Conservation (phyloP, 2,888 invertebrate genomes). For the Dinocampus coccinellae region DNA sequence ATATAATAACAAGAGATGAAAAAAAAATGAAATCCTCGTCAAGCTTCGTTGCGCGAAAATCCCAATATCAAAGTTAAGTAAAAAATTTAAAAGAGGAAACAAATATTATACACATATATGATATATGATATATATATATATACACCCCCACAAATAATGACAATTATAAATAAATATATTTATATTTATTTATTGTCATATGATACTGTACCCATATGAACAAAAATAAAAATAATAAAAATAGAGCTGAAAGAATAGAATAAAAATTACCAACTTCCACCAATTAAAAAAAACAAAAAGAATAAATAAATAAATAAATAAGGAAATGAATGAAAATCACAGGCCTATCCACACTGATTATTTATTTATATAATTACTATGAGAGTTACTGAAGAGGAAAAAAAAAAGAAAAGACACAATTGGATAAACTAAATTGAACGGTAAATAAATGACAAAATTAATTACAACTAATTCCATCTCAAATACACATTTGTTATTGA, state of each 20-base stretch:
- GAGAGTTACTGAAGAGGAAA: constrained; percentile 33
- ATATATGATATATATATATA: constrained; percentile 23
- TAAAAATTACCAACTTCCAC: constrained; percentile 41
- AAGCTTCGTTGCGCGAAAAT: constrained; percentile 26
- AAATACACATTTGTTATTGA: not conserved
- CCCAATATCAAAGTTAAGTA: not conserved
- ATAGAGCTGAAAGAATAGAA: not conserved
- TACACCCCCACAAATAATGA: constrained; percentile 10
- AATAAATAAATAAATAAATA: constrained; percentile 31
- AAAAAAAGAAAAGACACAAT: not conserved
- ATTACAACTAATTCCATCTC: too few relatives aligned
- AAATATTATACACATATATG: too few relatives aligned
- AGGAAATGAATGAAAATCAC: constrained; percentile 42
- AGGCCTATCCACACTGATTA: constrained; percentile 53
- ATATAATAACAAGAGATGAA: constrained; percentile 2
- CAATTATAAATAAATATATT: constrained; percentile 42
- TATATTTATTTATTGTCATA: not conserved
- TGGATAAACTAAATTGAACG: not conserved
- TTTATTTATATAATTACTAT: constrained; percentile 38
- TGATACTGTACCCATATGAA: not conserved
- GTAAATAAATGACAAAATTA: too few relatives aligned
- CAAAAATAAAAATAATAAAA: not conserved
- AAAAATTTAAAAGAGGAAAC: too few relatives aligned
- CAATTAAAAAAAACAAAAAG: constrained; percentile 29
- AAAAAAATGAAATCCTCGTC: constrained; percentile 1